phyloP scores from a whole-genome alignment of 1,140 invertebrate species.

The Megathymus violae region DNA sequence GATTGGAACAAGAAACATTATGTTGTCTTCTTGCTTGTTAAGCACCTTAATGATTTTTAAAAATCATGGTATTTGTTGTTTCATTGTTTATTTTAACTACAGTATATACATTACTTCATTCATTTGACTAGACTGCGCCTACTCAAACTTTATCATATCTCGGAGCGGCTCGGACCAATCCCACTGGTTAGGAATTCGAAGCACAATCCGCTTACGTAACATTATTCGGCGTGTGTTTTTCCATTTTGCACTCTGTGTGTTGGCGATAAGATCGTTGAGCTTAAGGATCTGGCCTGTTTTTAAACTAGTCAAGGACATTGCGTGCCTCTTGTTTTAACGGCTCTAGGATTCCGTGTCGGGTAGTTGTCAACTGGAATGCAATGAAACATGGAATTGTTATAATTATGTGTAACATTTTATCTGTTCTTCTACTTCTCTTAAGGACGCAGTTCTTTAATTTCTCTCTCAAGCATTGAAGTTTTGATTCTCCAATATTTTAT shows the following conservation, averaged over 20 bases:
- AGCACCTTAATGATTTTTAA: no score
- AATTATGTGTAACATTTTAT: no score
- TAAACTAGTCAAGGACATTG: slow-evolving; percentile 40
- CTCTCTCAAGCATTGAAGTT: no score
- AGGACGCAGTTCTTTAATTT: no score
- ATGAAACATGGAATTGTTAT: no score
- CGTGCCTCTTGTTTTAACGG: slow-evolving; percentile 44
- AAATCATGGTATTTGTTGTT: no score
- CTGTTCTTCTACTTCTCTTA: no score
- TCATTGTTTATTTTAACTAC: slow-evolving; percentile 17
- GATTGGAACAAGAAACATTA: no score
- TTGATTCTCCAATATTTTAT: no score
- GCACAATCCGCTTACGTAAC: slow-evolving; percentile 28
- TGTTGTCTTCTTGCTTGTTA: no score
- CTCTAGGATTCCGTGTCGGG: slow-evolving; percentile 17
- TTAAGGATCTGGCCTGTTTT: slow-evolving; percentile 12
- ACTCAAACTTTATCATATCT: slow-evolving; percentile 13
- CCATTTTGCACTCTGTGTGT: slow-evolving; percentile 13
- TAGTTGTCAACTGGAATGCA: neutral
- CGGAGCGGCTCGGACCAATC: slow-evolving; percentile 18
- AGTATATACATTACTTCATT: neutral
- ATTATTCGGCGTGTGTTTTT: slow-evolving; percentile 1
- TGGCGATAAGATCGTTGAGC: slow-evolving; percentile 7
- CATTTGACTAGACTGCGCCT: slow-evolving; percentile 1
- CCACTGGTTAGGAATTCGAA: slow-evolving; percentile 32